Percentiles rank a stretch among this genome's conserved stretches.
Evolutionary conservation across 2,888 invertebrate species (phyloP).

Genomic region (Mylabris sibirica): DNA sequence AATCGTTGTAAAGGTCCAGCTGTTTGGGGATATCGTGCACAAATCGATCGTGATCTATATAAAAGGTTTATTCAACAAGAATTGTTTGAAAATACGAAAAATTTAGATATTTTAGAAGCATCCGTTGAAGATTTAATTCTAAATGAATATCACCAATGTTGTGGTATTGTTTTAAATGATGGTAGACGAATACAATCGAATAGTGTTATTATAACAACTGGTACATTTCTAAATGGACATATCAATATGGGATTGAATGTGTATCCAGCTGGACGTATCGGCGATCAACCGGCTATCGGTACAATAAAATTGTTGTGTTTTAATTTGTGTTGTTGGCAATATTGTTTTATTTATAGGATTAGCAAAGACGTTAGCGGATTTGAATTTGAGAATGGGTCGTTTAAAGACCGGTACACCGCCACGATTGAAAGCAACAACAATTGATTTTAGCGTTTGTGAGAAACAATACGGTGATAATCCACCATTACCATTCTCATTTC

Average conservation of each 20-base stretch:
- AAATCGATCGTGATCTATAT: slow-evolving; percentile 84
- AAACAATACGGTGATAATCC: slow-evolving; percentile 70
- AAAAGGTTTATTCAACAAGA: slow-evolving; percentile 78
- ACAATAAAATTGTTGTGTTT: slow-evolving; percentile 13
- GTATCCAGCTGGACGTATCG: slow-evolving; percentile 81
- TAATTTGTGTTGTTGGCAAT: neutral
- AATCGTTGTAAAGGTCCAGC: slow-evolving; percentile 86
- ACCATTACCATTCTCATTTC: slow-evolving; percentile 81
- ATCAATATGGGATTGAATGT: slow-evolving; percentile 82
- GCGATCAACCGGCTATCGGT: slow-evolving; percentile 76
- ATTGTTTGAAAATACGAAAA: slow-evolving; percentile 68
- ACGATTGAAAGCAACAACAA: slow-evolving; percentile 71
- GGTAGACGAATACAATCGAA: slow-evolving; percentile 68
- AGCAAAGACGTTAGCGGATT: slow-evolving; percentile 73
- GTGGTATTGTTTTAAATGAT: slow-evolving; percentile 67
- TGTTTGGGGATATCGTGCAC: slow-evolving; percentile 88
- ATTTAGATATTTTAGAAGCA: slow-evolving; percentile 73
- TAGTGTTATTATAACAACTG: slow-evolving; percentile 83
- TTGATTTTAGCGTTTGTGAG: slow-evolving; percentile 70
- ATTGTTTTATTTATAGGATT: slow-evolving; percentile 62
- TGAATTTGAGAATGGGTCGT: slow-evolving; percentile 78
- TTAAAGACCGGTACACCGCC: slow-evolving; percentile 91
- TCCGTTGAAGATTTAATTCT: slow-evolving; percentile 83
- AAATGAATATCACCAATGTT: slow-evolving; percentile 57
- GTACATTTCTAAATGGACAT: slow-evolving; percentile 85